phyloP scores from a whole-genome alignment of 2,888 invertebrate genomes.

The Priocnemis perturbator region DNA sequence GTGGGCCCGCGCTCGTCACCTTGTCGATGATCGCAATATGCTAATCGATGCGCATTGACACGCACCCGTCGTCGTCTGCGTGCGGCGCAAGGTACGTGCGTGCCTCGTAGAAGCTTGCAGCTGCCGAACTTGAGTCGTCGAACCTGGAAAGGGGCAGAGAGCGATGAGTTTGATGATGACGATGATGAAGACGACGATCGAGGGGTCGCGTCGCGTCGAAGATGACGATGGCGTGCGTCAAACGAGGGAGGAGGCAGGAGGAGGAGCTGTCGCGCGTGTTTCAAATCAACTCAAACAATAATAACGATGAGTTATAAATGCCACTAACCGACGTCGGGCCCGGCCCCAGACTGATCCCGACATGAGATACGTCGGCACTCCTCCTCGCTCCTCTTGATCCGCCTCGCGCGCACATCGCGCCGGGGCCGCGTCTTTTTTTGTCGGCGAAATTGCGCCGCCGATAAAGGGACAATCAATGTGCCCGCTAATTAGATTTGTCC shows the following conservation, averaged over 20 bases:
- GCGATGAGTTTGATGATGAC: conserved; percentile 20
- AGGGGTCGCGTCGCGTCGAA: background rate
- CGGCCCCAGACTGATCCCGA: conserved; percentile 64
- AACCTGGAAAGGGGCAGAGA: background rate
- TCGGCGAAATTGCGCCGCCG: background rate
- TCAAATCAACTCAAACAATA: conserved; percentile 66
- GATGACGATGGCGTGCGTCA: conserved; percentile 34
- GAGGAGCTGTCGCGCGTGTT: conserved; percentile 59
- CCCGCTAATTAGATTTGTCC: background rate
- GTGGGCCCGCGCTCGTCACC: conserved; percentile 6
- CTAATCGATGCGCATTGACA: conserved; percentile 31
- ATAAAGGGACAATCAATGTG: background rate
- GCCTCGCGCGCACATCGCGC: conserved; percentile 35
- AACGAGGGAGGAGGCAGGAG: conserved; percentile 26
- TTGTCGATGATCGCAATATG: conserved; percentile 12
- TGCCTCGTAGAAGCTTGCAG: conserved; percentile 24
- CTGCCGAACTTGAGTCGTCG: conserved; percentile 27
- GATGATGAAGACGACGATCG: conserved; percentile 23
- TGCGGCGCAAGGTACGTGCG: conserved; percentile 16
- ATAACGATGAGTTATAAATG: conserved; percentile 70
- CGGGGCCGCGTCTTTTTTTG: background rate
- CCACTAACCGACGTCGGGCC: conserved; percentile 56
- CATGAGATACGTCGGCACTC: conserved; percentile 63
- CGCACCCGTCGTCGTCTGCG: background rate
- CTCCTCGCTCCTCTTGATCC: conserved; percentile 49